phyloP scores from a whole-genome alignment of 1,140 invertebrate genomes.

The Diprion similis region DNA sequence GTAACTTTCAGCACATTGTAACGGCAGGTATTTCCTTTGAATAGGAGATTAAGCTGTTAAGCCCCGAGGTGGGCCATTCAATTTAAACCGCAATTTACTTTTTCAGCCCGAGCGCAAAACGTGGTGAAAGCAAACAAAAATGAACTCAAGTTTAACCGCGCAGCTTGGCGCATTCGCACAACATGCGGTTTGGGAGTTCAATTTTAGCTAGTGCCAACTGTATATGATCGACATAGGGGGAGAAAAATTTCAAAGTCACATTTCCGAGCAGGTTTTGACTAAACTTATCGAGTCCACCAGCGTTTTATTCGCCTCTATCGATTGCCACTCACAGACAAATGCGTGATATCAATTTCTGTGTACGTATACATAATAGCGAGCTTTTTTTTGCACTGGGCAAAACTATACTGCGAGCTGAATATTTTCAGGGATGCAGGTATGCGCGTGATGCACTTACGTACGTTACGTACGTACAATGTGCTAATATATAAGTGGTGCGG shows the following conservation, averaged over 20 bases:
- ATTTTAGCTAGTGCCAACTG: background rate
- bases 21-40: background rate
- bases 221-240: too few relatives aligned
- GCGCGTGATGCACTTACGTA: background rate
- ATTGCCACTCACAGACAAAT: too few relatives aligned
- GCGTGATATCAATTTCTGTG: too few relatives aligned
- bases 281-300: too few relatives aligned
- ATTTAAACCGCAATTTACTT: slow-evolving; percentile 14
- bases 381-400: too few relatives aligned
- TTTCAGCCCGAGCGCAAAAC: slow-evolving; percentile 8
- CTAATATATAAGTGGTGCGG: background rate
- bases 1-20: background rate
- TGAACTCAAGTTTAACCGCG: background rate
- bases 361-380: too few relatives aligned
- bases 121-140: slow-evolving; percentile 7
- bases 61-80: background rate
- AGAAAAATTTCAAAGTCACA: too few relatives aligned
- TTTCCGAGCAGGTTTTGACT: too few relatives aligned
- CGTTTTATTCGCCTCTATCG: too few relatives aligned
- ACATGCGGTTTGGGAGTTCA: background rate
- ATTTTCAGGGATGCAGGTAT: background rate
- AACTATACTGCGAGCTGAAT: too few relatives aligned
- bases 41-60: slow-evolving; percentile 6
- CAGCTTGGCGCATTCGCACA: background rate
- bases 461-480: background rate